These are phyloP conservation scores for Sphaerophoria rueppellii DNA, from an alignment of 2,888 invertebrate species.

Conservation along the genomic window DNA sequence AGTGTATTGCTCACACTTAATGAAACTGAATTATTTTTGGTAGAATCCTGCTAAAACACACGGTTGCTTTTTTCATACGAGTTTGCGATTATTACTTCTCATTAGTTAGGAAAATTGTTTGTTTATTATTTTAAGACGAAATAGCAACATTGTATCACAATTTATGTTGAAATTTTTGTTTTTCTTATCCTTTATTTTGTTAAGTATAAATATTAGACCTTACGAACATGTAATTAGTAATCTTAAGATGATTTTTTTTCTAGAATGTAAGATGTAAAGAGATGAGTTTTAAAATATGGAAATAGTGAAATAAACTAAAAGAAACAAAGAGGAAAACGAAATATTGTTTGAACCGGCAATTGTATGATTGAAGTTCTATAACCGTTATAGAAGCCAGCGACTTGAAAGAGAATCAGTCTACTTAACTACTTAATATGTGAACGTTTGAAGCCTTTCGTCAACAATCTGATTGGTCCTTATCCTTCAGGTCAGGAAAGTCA, in stretches of 20 bases:
- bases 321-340: not conserved
- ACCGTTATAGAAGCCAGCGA: no score
- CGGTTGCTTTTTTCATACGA: constrained; percentile 26
- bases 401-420: no score
- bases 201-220: constrained; percentile 37
- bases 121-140: constrained; percentile 44
- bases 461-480: no score
- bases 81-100: constrained; percentile 52
- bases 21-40: constrained; percentile 11
- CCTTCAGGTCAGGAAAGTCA: no score
- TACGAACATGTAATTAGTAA: constrained; percentile 53
- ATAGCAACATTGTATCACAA: constrained; percentile 54
- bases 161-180: constrained; percentile 12
- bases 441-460: no score
- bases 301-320: constrained; percentile 44
- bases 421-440: no score
- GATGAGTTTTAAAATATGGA: constrained; percentile 41
- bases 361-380: no score
- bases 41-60: constrained; percentile 18
- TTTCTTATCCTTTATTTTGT: constrained; percentile 43
- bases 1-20: constrained; percentile 28
- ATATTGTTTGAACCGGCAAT: not conserved
- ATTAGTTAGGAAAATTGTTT: constrained; percentile 63
- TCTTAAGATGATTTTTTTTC: constrained; percentile 55
- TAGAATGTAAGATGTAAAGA: constrained; percentile 62